phyloP scores from a whole-genome alignment of 37 sponge, comb jelly and placozoan genomes.

The Diacarnus erythraeanus region DNA sequence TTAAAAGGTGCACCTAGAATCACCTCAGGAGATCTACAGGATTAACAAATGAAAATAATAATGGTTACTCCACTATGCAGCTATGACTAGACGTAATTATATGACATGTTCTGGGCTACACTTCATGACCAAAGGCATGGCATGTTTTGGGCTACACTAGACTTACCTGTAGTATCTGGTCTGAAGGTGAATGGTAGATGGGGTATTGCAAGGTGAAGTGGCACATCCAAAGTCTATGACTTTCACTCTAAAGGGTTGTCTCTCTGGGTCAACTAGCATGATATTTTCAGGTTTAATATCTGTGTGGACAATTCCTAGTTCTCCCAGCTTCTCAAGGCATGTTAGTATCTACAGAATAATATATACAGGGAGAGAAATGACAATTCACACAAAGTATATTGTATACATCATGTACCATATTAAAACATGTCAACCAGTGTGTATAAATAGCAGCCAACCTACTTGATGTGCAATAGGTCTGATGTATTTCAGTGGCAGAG shows the following conservation, averaged over 20 bases:
- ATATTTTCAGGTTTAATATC: conserved; percentile 98
- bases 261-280: conserved; percentile 89
- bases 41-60: neutral
- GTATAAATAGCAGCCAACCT: too few species aligned
- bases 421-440: too few species aligned
- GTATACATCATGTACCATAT: too few species aligned
- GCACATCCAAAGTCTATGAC: conserved; percentile 95
- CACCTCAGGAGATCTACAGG: conserved; percentile 88
- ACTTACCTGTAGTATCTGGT: conserved; percentile 89
- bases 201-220: conserved; percentile 36
- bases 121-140: too few species aligned
- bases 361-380: neutral
- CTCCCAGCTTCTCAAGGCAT: conserved; percentile 70
- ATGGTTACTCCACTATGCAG: neutral
- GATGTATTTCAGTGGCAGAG: conserved; percentile 84
- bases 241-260: conserved; percentile 83
- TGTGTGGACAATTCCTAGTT: conserved; percentile 87
- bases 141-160: too few species aligned
- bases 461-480: conserved; percentile 94
- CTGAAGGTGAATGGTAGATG: conserved; percentile 83
- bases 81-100: too few species aligned
- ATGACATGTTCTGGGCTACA: too few species aligned
- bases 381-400: neutral
- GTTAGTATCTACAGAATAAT: conserved; percentile 71
- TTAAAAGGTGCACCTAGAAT: conserved; percentile 83